A percentile compares a stretch with the other conserved stretches of the same genome.
phyloP scores from a whole-genome alignment of 1,140 invertebrate genomes.

The Philotrypesis tridentata region DNA sequence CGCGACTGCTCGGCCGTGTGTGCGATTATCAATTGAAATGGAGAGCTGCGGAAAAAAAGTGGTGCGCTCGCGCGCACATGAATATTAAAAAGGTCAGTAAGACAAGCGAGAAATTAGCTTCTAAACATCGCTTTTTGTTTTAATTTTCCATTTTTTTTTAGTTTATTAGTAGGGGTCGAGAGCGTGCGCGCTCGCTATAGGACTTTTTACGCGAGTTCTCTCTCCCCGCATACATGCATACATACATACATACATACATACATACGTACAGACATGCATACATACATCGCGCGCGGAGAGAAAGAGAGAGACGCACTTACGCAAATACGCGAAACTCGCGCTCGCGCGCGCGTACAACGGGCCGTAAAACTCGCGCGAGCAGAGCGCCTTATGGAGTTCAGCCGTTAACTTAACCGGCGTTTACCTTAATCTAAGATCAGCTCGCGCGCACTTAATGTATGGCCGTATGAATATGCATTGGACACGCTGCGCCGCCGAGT shows the following conservation, averaged over 20 bases:
- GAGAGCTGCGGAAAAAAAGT: no score
- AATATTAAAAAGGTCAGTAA: no score
- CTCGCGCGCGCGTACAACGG: slow-evolving; percentile 53
- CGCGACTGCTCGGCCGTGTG: no score
- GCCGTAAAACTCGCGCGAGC: slow-evolving; percentile 39
- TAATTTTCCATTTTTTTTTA: no score
- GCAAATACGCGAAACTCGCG: slow-evolving; percentile 6
- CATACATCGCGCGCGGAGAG: no score
- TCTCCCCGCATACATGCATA: no score
- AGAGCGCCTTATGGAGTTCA: slow-evolving; percentile 67
- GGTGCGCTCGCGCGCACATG: no score
- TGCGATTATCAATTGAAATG: no score
- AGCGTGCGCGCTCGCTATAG: neutral
- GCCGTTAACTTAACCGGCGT: slow-evolving; percentile 76
- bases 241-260: no score
- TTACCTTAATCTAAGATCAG: slow-evolving; percentile 76
- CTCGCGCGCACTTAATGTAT: slow-evolving; percentile 67
- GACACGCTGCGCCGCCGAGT: slow-evolving; percentile 64
- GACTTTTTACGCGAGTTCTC: neutral
- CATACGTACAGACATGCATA: no score
- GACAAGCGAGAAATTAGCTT: neutral
- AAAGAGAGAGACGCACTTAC: neutral
- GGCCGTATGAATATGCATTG: slow-evolving; percentile 74
- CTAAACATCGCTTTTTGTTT: neutral
- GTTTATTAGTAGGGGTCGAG: neutral